Base-by-base conservation (phyloP, 2,113 vertebrate species). In the Gavia stellata region DNA sequence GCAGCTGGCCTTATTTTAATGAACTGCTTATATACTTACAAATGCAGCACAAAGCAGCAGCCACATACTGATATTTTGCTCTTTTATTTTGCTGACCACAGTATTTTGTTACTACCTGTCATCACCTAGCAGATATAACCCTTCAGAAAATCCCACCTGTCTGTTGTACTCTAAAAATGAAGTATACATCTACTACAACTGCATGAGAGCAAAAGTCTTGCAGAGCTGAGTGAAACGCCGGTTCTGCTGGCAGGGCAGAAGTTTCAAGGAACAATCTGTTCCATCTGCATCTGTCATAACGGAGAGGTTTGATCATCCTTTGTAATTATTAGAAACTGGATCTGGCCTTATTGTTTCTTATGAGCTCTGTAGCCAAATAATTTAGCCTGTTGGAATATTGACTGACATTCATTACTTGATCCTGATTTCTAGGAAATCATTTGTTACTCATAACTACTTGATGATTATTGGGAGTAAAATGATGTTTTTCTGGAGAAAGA, bases 341-440 rank as follows among this genome's bases (percentile, higher is more conserved):
- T 33, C 73, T 58, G 61, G 65, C 47, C 63, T 38, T 84, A 45
- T 12, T 68, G 55, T 14, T 94, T 70, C 87, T 61, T 24, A 29
- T 14, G 45, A 85, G 75, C 47, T 82, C 73, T 36, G 66, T 33
- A 90, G 89, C 84, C 70, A 80, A 85, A 74, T 18, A 42, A 52
- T 68, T 92, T 29, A 63, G 33, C 68, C 73, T 75, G 28, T 73
- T 92, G 88, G 80, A 86, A 18, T 62, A 70, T 3, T 55, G 86
- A 86, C 45, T 96, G 92, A 70, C 59, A 56, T 47, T 67, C 59
- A 7, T 59, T 28, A 15, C 61, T 71, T 3, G 0, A 9, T 34
- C 72, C 77, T 71, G 12, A 67, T 86, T 94, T 97, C 94, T 89
- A 96, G 88, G 93, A 94, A 95, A 53, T 14, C 31, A 53, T 86